Evolutionary conservation across 2,888 invertebrate species (phyloP).

Genomic region (Doris montereyensis): DNA sequence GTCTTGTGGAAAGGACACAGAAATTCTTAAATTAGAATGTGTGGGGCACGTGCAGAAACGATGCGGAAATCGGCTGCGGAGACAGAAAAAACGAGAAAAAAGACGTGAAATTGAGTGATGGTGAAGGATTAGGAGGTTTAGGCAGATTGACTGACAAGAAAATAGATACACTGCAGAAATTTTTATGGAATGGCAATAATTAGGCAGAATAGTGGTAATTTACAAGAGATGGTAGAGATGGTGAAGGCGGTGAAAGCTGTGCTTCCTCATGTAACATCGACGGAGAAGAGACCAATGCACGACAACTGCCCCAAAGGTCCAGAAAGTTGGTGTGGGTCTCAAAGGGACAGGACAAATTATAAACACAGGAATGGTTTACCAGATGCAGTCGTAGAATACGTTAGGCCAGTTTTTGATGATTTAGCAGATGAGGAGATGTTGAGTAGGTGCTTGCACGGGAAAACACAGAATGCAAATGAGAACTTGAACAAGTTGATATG

Average conservation of each 20-base stretch:
- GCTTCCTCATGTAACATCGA: not conserved
- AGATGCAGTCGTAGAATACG: not conserved
- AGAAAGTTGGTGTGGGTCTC: too few species aligned
- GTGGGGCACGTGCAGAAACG: slow-evolving; percentile 36
- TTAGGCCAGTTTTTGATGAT: not conserved
- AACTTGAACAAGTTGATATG: not conserved
- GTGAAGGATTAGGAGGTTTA: slow-evolving; percentile 12
- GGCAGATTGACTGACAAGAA: slow-evolving; percentile 14
- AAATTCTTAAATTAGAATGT: slow-evolving; percentile 27
- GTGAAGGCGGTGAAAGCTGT: not conserved
- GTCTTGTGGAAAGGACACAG: slow-evolving; percentile 9
- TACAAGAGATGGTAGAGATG: not conserved
- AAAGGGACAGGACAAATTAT: not conserved
- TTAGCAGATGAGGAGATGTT: not conserved
- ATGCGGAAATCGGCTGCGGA: not conserved
- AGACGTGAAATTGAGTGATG: slow-evolving; percentile 21
- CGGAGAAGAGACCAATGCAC: not conserved
- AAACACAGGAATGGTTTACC: not conserved
- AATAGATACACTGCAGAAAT: slow-evolving; percentile 7
- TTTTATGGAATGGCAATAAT: not conserved
- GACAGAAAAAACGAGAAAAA: not conserved
- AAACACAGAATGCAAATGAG: not conserved
- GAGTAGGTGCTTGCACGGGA: not conserved
- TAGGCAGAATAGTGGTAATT: not conserved
- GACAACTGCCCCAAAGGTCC: not conserved